Evolutionary conservation across 64 coral and sea anemone species (phyloP), one percentile per base, ranked within the genome.

Genomic region (Astreopora myriophthalma): DNA sequence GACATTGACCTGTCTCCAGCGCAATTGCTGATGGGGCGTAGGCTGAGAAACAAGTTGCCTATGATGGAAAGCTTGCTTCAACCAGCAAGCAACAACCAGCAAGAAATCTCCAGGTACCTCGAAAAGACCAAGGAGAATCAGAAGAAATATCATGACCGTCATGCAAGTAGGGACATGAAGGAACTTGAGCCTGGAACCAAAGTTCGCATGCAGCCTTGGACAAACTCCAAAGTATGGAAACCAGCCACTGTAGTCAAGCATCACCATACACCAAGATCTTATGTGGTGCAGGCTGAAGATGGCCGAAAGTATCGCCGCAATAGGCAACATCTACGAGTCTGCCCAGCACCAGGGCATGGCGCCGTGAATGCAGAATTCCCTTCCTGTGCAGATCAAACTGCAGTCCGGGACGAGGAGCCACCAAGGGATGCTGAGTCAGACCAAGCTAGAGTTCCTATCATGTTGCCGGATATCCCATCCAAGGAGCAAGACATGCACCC

Each of bases 231-330:
- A 75, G n/a, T 1, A 19, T 88, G 39, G 69, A 73, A 75, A 60
- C 39, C 86, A 88, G 86, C 69, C 17, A 88, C 69, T 20, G 86
- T 75, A 17, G 39, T 88, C 10, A 74, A 23, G 16, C 66, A 71
- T 71, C 86, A 88, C 46, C 86, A 88, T 30, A 88, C 68, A 2
- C 40, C 80, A 84, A 84, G 57, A 66, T 64, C 80, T 4, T 84
- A 84, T 84, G 52, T 84, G 22, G 80, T 84, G 12, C 29, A 64
- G 8, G 28, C 31, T 36, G 80, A 84, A 38, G 37, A 84, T 4
- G 28, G 80, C 23, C 63, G 30, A 60, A 19, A 64, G 6, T 84
- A 84, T 19, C 32, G 55, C 31, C 31, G 11, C 12, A 83, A 74
- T 48, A 4, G 85, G 17, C 85, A 34, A 33, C 85, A 87, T 52